Evolutionary conservation across 2,113 vertebrate species (phyloP).

Genomic region (Lanius ludovicianus): DNA sequence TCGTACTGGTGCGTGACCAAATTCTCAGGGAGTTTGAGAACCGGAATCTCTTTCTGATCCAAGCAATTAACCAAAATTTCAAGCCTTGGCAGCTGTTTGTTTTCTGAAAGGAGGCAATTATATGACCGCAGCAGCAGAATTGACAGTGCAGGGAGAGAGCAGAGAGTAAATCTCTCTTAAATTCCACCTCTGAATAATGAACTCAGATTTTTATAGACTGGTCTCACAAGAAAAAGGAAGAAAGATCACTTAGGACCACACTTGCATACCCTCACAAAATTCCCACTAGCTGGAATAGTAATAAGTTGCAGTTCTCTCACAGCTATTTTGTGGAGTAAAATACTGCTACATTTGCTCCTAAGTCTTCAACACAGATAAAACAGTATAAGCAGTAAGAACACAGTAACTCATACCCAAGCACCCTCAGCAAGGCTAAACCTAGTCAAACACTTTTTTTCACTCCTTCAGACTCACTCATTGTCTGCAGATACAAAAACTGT

Average conservation of each 20-base stretch:
- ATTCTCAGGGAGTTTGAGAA: background rate
- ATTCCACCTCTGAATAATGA: background rate
- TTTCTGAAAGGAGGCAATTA: conserved; percentile 18
- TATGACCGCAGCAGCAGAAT: background rate
- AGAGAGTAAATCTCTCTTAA: background rate
- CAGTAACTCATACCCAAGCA: background rate
- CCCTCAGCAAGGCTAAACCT: background rate
- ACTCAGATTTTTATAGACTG: background rate
- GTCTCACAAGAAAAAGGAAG: background rate
- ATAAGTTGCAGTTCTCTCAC: background rate
- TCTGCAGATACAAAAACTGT: background rate
- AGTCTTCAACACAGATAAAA: background rate
- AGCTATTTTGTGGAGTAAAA: background rate
- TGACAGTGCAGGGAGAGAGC: background rate
- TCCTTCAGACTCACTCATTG: background rate
- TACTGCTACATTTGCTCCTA: background rate
- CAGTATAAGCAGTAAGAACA: background rate
- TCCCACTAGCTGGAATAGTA: background rate
- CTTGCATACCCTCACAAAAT: background rate
- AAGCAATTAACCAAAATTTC: conserved; percentile 12
- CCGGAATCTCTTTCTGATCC: background rate
- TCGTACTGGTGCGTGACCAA: background rate
- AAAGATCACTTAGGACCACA: background rate
- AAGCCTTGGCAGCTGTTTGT: conserved; percentile 18
- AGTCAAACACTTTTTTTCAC: background rate